Conservation (phyloP, 2,888 invertebrate species). For the Plebejus anna region DNA sequence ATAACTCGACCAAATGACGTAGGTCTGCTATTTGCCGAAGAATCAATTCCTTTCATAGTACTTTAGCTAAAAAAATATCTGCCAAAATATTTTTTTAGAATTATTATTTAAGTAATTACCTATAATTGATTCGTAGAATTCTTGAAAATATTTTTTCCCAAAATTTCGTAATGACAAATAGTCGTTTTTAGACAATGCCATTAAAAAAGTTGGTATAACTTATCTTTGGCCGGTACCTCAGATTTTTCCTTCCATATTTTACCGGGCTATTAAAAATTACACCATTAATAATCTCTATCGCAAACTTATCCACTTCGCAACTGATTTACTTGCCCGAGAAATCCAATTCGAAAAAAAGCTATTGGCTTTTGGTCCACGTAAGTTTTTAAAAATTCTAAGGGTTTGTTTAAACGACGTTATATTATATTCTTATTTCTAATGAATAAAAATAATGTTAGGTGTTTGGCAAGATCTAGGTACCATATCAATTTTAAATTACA, state of each 20-base stretch:
- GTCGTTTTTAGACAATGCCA: not conserved
- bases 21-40: too few species aligned
- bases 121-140: not conserved
- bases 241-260: constrained; percentile 15
- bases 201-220: constrained; percentile 10
- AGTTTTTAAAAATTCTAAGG: not conserved
- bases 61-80: not conserved
- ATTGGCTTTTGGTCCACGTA: not conserved
- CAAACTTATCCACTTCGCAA: constrained; percentile 11
- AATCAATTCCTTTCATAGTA: too few species aligned
- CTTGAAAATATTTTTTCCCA: not conserved
- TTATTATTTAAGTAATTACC: too few species aligned
- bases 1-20: too few species aligned
- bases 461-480: too few species aligned
- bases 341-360: not conserved
- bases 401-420: too few species aligned
- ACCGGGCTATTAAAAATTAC: constrained; percentile 15
- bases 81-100: too few species aligned
- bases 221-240: not conserved
- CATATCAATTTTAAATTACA: too few species aligned
- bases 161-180: not conserved
- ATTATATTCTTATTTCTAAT: too few species aligned
- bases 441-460: too few species aligned
- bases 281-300: constrained; percentile 20
- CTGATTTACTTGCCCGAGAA: not conserved